Percentiles rank a stretch among this genome's conserved stretches.
Conservation (phyloP, 2,888 invertebrate species). For the Strigamia transsilvanica region DNA sequence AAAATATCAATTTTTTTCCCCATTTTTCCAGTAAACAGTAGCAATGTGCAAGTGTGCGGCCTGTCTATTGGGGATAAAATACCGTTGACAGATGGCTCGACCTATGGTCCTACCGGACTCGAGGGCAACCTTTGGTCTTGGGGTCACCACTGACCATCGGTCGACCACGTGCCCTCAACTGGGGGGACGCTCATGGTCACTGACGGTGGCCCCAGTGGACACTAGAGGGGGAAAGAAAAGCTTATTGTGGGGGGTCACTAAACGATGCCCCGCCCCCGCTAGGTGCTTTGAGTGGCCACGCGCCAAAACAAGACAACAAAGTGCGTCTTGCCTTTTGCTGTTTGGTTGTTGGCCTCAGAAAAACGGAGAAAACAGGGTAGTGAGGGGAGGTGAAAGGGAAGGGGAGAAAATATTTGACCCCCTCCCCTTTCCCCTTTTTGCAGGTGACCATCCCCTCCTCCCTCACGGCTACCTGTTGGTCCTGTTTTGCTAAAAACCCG, state of each 20-base stretch:
- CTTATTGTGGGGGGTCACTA: conserved; percentile 43
- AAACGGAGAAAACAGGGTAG: conserved; percentile 45
- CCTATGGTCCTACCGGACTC: conserved; percentile 49
- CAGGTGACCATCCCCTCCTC: conserved; percentile 21
- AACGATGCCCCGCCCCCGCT: conserved; percentile 49
- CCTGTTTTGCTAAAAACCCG: conserved; percentile 27
- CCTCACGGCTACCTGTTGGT: conserved; percentile 33
- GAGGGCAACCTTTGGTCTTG: conserved; percentile 47
- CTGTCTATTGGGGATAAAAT: conserved; percentile 49
- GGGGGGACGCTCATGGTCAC: conserved; percentile 34
- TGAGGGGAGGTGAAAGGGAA: conserved; percentile 42
- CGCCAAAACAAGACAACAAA: conserved; percentile 49
- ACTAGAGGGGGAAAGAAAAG: conserved; percentile 43
- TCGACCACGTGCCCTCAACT: conserved; percentile 46
- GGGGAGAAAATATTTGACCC: conserved; percentile 43
- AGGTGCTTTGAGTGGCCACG: conserved; percentile 49
- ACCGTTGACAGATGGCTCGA: conserved; percentile 48
- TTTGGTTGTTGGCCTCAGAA: conserved; percentile 48
- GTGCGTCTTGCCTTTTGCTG: conserved; percentile 48
- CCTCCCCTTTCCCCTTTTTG: conserved; percentile 40
- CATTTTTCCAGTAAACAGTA: conserved; percentile 9
- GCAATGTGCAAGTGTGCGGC: conserved; percentile 36
- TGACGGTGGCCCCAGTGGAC: conserved; percentile 45
- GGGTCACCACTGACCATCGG: conserved; percentile 46
- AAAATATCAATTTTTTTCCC: conserved; percentile 6